phyloP scores from a whole-genome alignment of 2,113 vertebrate genomes.

The Oenanthe melanoleuca region DNA sequence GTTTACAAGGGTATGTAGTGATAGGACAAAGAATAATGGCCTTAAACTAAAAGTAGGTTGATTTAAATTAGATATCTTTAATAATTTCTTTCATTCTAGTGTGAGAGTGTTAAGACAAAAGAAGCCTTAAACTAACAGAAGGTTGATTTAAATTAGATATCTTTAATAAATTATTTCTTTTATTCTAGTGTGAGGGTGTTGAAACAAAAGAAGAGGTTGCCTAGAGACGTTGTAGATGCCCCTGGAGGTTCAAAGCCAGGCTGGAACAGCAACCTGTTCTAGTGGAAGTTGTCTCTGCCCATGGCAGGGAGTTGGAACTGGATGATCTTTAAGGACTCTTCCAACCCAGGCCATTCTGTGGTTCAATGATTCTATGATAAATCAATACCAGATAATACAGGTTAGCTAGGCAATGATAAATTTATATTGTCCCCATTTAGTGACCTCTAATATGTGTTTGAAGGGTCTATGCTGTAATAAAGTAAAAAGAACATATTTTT shows the following conservation, averaged over 20 bases:
- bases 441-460: not conserved
- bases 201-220: not conserved
- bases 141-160: not conserved
- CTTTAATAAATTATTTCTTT: not conserved
- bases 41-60: not conserved
- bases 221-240: accelerated
- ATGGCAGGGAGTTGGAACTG: not conserved
- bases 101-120: not conserved
- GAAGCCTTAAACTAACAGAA: not conserved
- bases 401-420: not conserved
- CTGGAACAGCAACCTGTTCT: not conserved
- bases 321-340: not conserved
- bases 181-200: not conserved
- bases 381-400: not conserved
- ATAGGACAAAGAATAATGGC: not conserved
- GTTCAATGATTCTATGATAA: not conserved
- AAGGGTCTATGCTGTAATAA: not conserved
- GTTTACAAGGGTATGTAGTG: not conserved
- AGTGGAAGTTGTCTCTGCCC: not conserved
- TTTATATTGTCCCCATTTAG: not conserved
- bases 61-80: not conserved
- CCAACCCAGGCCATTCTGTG: not conserved
- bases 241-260: not conserved
- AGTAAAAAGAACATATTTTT: not conserved
- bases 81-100: not conserved